Base-by-base conservation (phyloP, 2,113 vertebrate genomes). In the Oxygymnocypris stewartii region DNA sequence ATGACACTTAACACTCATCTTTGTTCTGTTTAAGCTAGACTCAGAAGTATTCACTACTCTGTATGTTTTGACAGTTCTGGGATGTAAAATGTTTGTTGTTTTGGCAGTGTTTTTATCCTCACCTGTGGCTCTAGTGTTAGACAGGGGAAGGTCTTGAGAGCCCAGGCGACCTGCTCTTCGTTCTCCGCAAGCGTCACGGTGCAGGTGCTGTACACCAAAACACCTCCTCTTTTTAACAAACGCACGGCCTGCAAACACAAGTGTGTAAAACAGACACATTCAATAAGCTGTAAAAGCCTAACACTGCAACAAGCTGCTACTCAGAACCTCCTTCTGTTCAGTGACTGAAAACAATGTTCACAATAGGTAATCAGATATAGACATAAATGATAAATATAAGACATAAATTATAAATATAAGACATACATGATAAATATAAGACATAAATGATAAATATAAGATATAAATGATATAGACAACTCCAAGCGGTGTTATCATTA, bases 151-250 rank as follows among this genome's bases (percentile, higher is more conserved):
- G 92, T 91, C 79, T 79, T 51, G 20, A 97, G 92, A 14, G 96
- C 96, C 96, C 96, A 97, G 80, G 95, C 92, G 28, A 97, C 96
- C 80, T 97, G 96, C 11, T 96, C 96, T 86, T 97, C 96, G 4
- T 97, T 97, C 90, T 97, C 96, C 18, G 95, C 94, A 79, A 97
- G 93, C 0, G 96, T 96, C 85, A 97, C 69, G 0, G 96, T 96
- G 84, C 96, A 97, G 0, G 96, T 97, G 86, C 96, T 97, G 1
- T 97, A 97, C 0, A 97, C 95, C 78, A 97, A 89, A 87, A 95
- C 88, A 2, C 96, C 96, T 6, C 95, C 95, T 18, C 92, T 94
- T 89, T 93, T 96, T 81, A 97, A 92, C 86, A 97, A 87, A 47
- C 91, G 86, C 42, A 95, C 95, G 10, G 96, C 96, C 96, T 97